Base-by-base conservation (phyloP, 2,797 vertebrate species). In the Pangasius larnaudii region DNA sequence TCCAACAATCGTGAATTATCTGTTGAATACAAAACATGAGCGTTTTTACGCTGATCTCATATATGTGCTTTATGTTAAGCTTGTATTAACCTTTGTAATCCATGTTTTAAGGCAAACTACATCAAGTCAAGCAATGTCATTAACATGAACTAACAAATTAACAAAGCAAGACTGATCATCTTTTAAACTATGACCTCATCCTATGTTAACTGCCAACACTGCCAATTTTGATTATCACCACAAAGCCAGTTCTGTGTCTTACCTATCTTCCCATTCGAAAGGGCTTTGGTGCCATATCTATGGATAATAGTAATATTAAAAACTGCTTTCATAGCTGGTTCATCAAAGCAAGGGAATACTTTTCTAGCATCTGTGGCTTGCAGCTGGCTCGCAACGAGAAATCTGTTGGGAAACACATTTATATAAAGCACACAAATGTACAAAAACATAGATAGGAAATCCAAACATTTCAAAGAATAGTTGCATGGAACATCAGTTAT, bases 261-360 rank as follows among this genome's bases (percentile, higher is more conserved):
- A 92, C 91, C 91, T 46, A 0, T 18, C 0, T 0, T 2, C 9
- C 0, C 10, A 82, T 96, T 97, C 75, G 88, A 93, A 2, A 94
- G 86, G 42, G 94, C 96, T 0, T 0, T 1, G 0, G 91, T 94
- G 0, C 0, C 0, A 0, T 0, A 3, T 78, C 95, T 93, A 90
- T 97, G 96, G 75, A 94, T 85, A 84, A 97, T 85, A 22, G 90
- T 95, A 79, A 96, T 49, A 0, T 88, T 0, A 87, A 97, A 97
- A 27, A 49, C 84, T 0, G 96, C 96, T 89, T 96, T 97, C 94
- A 97, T 89, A 0, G 95, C 95, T 10, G 96, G 96, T 85, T 97
- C 96, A 87, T 97, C 96, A 13, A 97, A 96, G 93, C 96, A 97
- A 30, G 96, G 96, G 90, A 97, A 96, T 42, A 95, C 82, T 84